Percentiles rank a stretch among this genome's conserved stretches.
Conservation (phyloP, 2,888 invertebrate genomes). For the Sicus ferrugineus region DNA sequence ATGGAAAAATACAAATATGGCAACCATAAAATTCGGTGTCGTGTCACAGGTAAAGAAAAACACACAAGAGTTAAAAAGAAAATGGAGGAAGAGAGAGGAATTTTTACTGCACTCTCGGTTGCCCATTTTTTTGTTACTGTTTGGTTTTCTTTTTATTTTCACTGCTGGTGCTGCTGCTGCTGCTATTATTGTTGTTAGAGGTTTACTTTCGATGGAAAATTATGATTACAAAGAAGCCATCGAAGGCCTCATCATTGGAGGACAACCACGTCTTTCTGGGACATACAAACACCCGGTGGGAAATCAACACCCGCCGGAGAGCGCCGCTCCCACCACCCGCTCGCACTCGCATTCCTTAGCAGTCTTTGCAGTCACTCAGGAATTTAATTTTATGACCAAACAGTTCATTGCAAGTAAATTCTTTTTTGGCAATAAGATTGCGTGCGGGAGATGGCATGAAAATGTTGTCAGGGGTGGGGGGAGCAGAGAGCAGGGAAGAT, state of each 20-base stretch:
- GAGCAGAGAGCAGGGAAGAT: background rate
- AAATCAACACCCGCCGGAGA: background rate
- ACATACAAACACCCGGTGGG: too few relatives aligned
- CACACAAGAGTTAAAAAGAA: background rate
- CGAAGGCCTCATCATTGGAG: too few relatives aligned
- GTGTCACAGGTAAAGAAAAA: background rate
- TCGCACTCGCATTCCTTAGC: background rate
- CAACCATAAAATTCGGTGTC: slow-evolving; percentile 15
- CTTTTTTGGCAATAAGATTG: slow-evolving; percentile 26
- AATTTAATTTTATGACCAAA: slow-evolving; percentile 39
- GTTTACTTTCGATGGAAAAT: slow-evolving; percentile 48
- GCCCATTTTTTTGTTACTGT: slow-evolving; percentile 31
- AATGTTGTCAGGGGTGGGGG: too few relatives aligned
- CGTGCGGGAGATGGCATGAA: too few relatives aligned
- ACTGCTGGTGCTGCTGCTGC: slow-evolving; percentile 25
- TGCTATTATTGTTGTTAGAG: slow-evolving; percentile 42
- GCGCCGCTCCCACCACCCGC: background rate
- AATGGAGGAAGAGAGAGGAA: background rate
- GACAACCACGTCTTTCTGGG: too few relatives aligned
- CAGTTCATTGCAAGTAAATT: slow-evolving; percentile 44
- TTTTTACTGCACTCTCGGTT: slow-evolving; percentile 38
- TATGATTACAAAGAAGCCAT: slow-evolving; percentile 44
- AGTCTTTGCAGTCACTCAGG: slow-evolving; percentile 13
- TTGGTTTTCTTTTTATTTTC: slow-evolving; percentile 19
- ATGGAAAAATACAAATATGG: slow-evolving; percentile 9